phyloP scores from a whole-genome alignment of 2,113 vertebrate species.

The Phalacrocorax carbo region DNA sequence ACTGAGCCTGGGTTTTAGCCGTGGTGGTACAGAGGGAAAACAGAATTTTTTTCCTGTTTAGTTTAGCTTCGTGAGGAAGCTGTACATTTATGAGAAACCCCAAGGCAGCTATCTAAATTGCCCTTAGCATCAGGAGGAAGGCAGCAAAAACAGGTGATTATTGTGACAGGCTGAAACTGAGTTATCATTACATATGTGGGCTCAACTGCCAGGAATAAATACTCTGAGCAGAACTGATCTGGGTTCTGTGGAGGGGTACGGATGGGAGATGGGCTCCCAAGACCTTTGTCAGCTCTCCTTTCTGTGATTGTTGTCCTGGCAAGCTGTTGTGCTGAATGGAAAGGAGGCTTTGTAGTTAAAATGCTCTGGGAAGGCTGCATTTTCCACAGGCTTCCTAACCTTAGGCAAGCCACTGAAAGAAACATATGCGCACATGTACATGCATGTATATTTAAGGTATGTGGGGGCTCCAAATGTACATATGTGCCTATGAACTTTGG shows the following conservation, averaged over 20 bases:
- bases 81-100: background rate
- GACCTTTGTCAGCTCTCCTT: background rate
- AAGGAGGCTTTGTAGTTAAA: background rate
- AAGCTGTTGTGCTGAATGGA: background rate
- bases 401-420: background rate
- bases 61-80: background rate
- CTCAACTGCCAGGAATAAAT: background rate
- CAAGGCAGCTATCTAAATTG: background rate
- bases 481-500: background rate
- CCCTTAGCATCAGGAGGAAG: background rate
- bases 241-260: background rate
- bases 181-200: background rate
- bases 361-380: background rate
- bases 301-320: background rate
- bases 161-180: background rate
- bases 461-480: background rate
- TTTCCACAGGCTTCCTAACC: background rate
- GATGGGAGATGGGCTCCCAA: background rate
- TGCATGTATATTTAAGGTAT: background rate
- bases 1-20: background rate
- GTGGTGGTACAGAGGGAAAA: background rate
- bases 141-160: background rate
- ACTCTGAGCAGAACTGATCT: background rate
- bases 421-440: rapidly evolving
- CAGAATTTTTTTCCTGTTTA: rapidly evolving